phyloP scores from a whole-genome alignment of 2,113 vertebrate genomes.

The Suncus etruscus region DNA sequence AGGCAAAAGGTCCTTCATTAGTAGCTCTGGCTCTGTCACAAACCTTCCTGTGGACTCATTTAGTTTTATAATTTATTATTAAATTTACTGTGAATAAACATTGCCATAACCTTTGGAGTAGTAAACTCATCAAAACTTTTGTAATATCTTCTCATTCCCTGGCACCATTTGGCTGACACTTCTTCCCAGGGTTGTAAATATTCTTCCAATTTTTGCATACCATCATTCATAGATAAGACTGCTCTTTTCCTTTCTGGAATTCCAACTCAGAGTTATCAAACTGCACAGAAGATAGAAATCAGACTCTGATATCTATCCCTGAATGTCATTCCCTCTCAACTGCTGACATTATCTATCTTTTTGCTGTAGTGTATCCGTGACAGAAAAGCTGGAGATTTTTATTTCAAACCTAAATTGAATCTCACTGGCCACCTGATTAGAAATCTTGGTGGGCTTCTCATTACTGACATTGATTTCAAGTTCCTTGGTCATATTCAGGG shows the following conservation, averaged over 20 bases:
- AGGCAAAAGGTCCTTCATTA: slow-evolving; percentile 76
- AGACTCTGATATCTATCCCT: not conserved
- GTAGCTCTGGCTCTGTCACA: slow-evolving; percentile 59
- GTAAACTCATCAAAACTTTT: slow-evolving; percentile 66
- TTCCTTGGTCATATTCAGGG: slow-evolving; percentile 33
- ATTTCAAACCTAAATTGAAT: slow-evolving; percentile 33
- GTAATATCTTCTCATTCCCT: slow-evolving; percentile 41
- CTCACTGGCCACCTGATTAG: slow-evolving; percentile 29
- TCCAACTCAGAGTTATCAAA: not conserved
- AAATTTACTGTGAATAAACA: slow-evolving; percentile 75
- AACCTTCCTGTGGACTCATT: slow-evolving; percentile 64
- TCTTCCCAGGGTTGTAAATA: slow-evolving; percentile 52
- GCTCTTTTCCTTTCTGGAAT: slow-evolving; percentile 34
- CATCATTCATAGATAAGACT: not conserved
- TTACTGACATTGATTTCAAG: not conserved
- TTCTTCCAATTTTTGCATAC: slow-evolving; percentile 40
- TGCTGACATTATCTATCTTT: not conserved
- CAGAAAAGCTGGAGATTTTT: slow-evolving; percentile 27
- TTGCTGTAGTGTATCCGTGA: not conserved
- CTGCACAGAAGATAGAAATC: not conserved
- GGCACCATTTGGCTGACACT: not conserved
- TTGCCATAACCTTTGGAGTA: slow-evolving; percentile 66
- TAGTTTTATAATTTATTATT: slow-evolving; percentile 74
- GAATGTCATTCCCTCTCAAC: slow-evolving; percentile 27
- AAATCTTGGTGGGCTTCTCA: slow-evolving; percentile 1